Conservation (phyloP, 1,140 invertebrate species). For the Drosophila dunni region DNA sequence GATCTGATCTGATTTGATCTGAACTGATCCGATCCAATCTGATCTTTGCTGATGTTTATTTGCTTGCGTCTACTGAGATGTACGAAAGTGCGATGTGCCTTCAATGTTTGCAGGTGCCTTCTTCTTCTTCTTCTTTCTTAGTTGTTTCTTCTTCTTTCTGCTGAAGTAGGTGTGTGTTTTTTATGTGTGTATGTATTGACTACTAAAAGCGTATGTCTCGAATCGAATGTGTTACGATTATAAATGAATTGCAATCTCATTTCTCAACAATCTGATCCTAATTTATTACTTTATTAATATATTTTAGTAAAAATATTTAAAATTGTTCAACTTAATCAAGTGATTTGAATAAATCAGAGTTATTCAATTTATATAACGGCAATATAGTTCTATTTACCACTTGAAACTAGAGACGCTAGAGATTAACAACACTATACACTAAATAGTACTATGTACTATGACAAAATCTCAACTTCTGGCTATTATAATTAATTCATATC, state of each 20-base stretch:
- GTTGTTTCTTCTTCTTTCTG: not conserved
- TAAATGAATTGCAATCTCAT: constrained; percentile 8
- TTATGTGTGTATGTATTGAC: constrained; percentile 1
- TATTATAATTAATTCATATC: too few relatives aligned
- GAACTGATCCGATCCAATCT: constrained; percentile 27
- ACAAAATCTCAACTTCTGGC: too few relatives aligned
- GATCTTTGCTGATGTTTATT: constrained; percentile 8
- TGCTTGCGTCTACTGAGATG: constrained; percentile 26
- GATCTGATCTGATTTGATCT: constrained; percentile 44
- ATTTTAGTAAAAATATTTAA: too few relatives aligned
- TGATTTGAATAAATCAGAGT: too few relatives aligned
- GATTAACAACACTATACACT: too few relatives aligned
- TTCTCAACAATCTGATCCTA: not conserved
- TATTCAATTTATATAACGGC: too few relatives aligned
- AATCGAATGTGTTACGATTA: not conserved
- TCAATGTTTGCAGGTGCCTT: constrained; percentile 15
- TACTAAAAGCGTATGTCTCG: constrained; percentile 23
- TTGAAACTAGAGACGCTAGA: too few relatives aligned
- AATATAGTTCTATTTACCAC: too few relatives aligned
- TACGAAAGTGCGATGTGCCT: constrained; percentile 3
- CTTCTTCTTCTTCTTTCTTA: not conserved
- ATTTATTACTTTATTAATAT: too few relatives aligned
- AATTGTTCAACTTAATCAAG: too few relatives aligned
- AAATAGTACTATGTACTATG: too few relatives aligned
- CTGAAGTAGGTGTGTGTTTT: too few relatives aligned